These are phyloP conservation scores for Maccullochella peelii DNA, from an alignment of 2,113 vertebrate genomes.

Conservation along the genomic window DNA sequence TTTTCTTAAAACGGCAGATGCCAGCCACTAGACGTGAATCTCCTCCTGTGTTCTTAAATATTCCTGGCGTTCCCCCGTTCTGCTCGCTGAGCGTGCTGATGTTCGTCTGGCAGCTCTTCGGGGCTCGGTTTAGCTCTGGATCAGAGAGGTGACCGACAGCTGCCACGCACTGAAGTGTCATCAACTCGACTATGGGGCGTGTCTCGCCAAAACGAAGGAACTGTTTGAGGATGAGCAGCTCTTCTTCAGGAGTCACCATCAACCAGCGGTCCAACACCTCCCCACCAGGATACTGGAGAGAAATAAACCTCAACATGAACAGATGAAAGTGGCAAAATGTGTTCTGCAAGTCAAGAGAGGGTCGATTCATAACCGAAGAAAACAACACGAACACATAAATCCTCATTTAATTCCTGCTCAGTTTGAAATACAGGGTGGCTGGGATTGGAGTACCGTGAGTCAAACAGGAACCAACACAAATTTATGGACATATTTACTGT, in stretches of 20 bases:
- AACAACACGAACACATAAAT: neutral
- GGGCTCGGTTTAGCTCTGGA: conserved; percentile 80
- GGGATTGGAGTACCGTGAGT: neutral
- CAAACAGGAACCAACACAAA: neutral
- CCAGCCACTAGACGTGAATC: conserved; percentile 84
- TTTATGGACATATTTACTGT: neutral
- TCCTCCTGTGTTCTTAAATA: conserved; percentile 80
- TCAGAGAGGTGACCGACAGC: conserved; percentile 72
- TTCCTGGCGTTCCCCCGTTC: conserved; percentile 79
- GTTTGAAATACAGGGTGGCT: neutral
- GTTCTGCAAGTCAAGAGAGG: neutral
- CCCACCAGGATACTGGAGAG: conserved; percentile 88
- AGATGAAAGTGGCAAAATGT: neutral
- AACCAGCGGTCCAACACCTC: conserved; percentile 93
- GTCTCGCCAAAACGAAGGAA: conserved; percentile 97
- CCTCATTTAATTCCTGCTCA: neutral
- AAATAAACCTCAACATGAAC: neutral
- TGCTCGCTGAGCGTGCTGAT: conserved; percentile 88
- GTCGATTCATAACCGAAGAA: neutral
- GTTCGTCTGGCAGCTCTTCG: conserved; percentile 67
- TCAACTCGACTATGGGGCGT: conserved; percentile 93
- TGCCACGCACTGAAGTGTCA: conserved; percentile 85
- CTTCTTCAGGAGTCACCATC: conserved; percentile 93
- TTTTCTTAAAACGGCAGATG: conserved; percentile 83
- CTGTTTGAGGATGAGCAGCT: conserved; percentile 92